A percentile compares a stretch with the other conserved stretches of the same genome.
These are phyloP conservation scores for Aleadryas rufinucha DNA, from an alignment of 2,113 vertebrate species.

Conservation along the genomic window DNA sequence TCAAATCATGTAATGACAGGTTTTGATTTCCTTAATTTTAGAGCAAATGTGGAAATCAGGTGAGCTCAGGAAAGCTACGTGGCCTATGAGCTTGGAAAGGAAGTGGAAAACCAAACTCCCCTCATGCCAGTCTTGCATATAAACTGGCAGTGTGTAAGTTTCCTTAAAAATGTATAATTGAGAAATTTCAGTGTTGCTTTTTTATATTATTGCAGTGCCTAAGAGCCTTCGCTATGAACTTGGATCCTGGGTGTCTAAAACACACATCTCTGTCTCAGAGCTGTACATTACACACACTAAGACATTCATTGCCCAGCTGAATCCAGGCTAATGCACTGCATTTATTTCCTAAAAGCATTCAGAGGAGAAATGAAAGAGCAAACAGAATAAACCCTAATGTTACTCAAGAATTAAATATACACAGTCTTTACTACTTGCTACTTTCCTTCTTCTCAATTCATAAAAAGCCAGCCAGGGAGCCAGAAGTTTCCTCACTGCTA, in stretches of 20 bases:
- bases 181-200: background rate
- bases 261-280: background rate
- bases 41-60: background rate
- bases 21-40: background rate
- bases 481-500: background rate
- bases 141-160: background rate
- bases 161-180: background rate
- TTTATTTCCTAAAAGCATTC: slow-evolving; percentile 16
- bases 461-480: background rate
- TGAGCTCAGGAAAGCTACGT: background rate
- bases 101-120: background rate
- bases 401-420: background rate
- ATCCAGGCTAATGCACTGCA: background rate
- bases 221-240: background rate
- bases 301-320: background rate
- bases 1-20: background rate
- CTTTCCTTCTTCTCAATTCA: background rate
- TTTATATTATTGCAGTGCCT: background rate
- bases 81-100: background rate
- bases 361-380: background rate
- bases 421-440: background rate
- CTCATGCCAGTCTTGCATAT: background rate
- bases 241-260: background rate
- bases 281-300: background rate
- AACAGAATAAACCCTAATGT: slow-evolving; percentile 10